Base-by-base conservation (phyloP, 2,797 vertebrate species). In the Cryptoprocta ferox region DNA sequence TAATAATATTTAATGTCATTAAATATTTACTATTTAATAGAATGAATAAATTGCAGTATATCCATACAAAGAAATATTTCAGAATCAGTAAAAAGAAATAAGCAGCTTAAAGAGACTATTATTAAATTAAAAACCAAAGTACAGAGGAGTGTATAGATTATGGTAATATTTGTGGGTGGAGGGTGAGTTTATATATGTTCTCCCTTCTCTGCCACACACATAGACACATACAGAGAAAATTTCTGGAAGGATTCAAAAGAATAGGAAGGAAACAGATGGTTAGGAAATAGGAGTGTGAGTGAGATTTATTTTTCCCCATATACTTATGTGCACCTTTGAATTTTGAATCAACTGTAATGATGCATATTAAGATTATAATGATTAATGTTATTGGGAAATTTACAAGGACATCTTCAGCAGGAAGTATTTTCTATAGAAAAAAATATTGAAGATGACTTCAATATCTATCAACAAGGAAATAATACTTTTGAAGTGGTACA, bases 291-390 rank as follows among this genome's bases (percentile, higher is more conserved):
- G 2, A 68, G 9, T 78, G 8, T 3, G 12, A 76, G 7, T 6
- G 9, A 93, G 1, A 75, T 50, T 95, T 56, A 26, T 80, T 84
- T 97, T 94, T 91, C 18, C 71, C 32, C 37, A 59, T 37, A 75
- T 21, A 61, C 5, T 82, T 5, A 6, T 73, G 14, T 42, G 7
- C 56, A 37, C 30, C 8, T 90, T 81, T 92, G 28, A 79, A 94
- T 89, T 97, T 97, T 65, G n/a, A 95, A 61, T 87, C 32, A 92
- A 88, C 4, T 39, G 53, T 78, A 65, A 61, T 71, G 28, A 70
- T 88, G 53, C 15, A 16, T 85, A 84, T 78, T 91, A 94, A 95
- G 88, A 88, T 89, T 48, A 3, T 30, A 79, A 66, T 82, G 78
- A 85, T 91, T 76, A 83, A 81, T 59, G 5, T 45, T 28, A 37